Percentiles rank a stretch among this genome's conserved stretches.
phyloP scores from a whole-genome alignment of 2,113 vertebrate species.

The Microtus richardsoni region DNA sequence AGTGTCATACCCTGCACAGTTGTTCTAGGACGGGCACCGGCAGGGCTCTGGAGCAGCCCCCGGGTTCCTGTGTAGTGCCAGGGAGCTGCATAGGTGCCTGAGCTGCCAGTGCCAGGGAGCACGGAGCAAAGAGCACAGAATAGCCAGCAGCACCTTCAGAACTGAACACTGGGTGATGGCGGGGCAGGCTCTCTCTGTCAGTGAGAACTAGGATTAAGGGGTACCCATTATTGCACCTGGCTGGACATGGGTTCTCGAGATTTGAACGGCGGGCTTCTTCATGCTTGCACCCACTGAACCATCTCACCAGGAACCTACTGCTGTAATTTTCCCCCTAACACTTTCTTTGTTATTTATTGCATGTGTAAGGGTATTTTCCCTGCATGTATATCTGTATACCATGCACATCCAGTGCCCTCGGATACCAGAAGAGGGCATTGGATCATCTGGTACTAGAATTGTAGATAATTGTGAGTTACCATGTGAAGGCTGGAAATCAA shows the following conservation, averaged over 20 bases:
- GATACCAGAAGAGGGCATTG: neutral
- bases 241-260: neutral
- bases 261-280: neutral
- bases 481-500: too few species aligned
- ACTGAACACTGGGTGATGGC: too few species aligned
- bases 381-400: too few species aligned
- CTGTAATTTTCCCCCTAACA: neutral
- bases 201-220: neutral
- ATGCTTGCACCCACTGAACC: neutral
- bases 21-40: neutral
- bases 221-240: neutral
- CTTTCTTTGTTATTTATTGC: neutral
- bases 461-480: neutral
- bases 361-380: neutral
- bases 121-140: neutral
- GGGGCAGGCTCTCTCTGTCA: neutral
- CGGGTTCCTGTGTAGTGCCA: neutral
- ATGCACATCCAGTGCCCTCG: neutral
- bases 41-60: neutral
- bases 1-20: constrained; percentile 88
- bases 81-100: neutral
- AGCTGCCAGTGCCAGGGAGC: neutral
- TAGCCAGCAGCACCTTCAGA: neutral
- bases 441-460: neutral
- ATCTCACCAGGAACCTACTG: neutral